Base-by-base conservation (phyloP, 2,888 invertebrate genomes). In the Hecatera dysodea region DNA sequence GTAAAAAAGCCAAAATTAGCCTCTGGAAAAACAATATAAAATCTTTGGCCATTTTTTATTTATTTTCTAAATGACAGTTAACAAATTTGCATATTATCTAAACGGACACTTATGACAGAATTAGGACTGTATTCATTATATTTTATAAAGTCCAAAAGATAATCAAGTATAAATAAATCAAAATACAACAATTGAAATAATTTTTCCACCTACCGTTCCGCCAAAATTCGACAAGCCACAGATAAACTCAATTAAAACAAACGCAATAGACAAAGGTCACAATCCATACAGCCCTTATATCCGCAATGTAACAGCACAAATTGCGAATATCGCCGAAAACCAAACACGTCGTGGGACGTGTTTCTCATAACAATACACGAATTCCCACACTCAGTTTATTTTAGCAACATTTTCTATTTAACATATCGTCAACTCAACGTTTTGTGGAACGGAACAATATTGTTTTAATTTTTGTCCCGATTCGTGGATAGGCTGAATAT, bases 261-360 rank as follows among this genome's bases (percentile, higher is more conserved):
- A 67, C 42, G 39, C 57, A 59, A 67, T 39, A 36, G 57, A 39
- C 53, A 67, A 48, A 68, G 52, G 63, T 64, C 46, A 63, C 11
- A 67, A 53, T 24, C 29, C 63, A 61, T 53, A 72, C 73, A 72
- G 52, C 62, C 27, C 63, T 66, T 72, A 52, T 52, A 56, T 56
- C 59, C 53, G 42, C 46, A 57, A 61, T 78, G 59, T 72, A 55
- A 67, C 74, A 63, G 29, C 27, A 73, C 53, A 64, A 82, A 67
- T 72, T 46, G 67, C 44, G 77, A 67, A 83, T 75, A 67, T 69
- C 22, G 33, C 53, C 80, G 48, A 67, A 83, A 75, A 83, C 75
- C 83, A 80, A 83, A 65, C 67, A 56, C 80, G 81, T 33, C 39
- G n/a, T 42, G 59, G 33, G 6, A 83, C 71, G 77, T 71, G 84